Evolutionary conservation across 2,113 vertebrate genomes (phyloP).

Genomic region (Toxostoma redivivum): DNA sequence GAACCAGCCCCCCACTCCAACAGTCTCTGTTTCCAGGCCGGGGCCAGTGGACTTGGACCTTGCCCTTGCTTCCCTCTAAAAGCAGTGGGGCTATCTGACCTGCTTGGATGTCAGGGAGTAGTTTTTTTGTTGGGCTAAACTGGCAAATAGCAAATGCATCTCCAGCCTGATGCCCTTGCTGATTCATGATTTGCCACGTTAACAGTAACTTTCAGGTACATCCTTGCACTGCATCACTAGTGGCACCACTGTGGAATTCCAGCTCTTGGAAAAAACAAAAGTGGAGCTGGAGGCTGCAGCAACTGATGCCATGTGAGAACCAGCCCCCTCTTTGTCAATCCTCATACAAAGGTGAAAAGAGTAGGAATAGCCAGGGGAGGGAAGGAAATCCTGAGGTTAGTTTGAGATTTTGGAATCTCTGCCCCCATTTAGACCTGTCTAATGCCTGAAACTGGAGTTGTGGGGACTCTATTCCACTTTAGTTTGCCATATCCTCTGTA

Average conservation of each 20-base stretch:
- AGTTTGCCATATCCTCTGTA: not conserved
- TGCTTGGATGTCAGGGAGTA: not conserved
- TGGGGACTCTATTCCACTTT: not conserved
- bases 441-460: not conserved
- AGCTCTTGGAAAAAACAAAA: not conserved
- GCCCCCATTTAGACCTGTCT: not conserved
- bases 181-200: rapidly evolving
- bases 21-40: not conserved
- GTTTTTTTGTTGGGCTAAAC: not conserved
- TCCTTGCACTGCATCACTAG: not conserved
- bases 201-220: not conserved
- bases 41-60: rapidly evolving
- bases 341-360: not conserved
- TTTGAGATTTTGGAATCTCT: not conserved
- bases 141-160: not conserved
- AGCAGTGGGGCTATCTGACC: not conserved
- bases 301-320: not conserved
- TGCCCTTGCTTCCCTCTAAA: not conserved
- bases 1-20: not conserved
- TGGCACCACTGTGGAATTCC: not conserved
- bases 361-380: not conserved
- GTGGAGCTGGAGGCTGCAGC: not conserved
- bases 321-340: not conserved
- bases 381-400: not conserved
- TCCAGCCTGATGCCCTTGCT: not conserved